Conservation (phyloP, 2,888 invertebrate species). For the Ischnura elegans region DNA sequence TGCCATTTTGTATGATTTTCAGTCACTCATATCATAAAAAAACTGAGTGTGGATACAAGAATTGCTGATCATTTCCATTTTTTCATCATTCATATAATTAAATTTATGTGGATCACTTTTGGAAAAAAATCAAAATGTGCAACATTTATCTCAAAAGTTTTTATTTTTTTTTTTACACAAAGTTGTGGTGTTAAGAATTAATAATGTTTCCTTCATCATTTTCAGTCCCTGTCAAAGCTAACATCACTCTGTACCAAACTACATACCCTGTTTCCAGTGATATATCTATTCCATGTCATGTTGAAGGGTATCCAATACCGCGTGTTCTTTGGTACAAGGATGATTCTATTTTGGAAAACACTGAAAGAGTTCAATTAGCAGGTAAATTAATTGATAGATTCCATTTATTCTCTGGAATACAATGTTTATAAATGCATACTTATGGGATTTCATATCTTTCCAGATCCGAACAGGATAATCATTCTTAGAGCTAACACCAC, state of each 20-base stretch:
- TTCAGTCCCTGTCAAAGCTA: slow-evolving; percentile 84
- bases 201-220: slow-evolving; percentile 70
- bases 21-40: too few relatives aligned
- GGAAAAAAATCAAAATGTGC: too few relatives aligned
- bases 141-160: too few relatives aligned
- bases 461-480: slow-evolving; percentile 85
- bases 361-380: slow-evolving; percentile 83
- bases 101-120: too few relatives aligned
- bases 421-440: background rate
- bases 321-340: slow-evolving; percentile 91
- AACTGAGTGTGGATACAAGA: background rate
- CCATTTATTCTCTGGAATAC: background rate
- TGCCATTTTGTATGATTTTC: too few relatives aligned
- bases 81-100: background rate
- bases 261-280: slow-evolving; percentile 84
- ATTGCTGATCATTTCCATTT: background rate
- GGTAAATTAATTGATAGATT: slow-evolving; percentile 78
- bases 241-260: slow-evolving; percentile 81
- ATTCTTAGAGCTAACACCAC: slow-evolving; percentile 82
- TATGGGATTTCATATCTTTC: slow-evolving; percentile 71
- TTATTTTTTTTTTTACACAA: background rate
- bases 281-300: slow-evolving; percentile 86
- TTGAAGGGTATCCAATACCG: slow-evolving; percentile 89
- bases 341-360: slow-evolving; percentile 80
- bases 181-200: background rate